Conservation (phyloP, 2,888 invertebrate species). For the Gibbula magus region DNA sequence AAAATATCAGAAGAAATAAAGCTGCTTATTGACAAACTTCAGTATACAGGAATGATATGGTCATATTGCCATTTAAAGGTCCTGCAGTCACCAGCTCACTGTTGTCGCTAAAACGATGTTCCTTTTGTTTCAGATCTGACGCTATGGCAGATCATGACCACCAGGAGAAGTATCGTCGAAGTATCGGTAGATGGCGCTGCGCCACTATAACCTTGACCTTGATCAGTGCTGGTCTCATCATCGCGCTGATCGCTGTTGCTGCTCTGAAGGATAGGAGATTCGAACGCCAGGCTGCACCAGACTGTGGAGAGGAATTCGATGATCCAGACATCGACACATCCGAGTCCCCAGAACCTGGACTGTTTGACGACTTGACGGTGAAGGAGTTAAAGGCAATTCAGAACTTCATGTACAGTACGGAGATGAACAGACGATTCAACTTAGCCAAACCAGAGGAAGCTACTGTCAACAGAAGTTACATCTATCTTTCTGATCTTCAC, state of each 20-base stretch:
- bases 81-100: too few species aligned
- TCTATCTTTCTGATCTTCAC: slow-evolving; percentile 40
- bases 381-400: slow-evolving; percentile 37
- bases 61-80: too few species aligned
- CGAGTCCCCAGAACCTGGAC: slow-evolving; percentile 36
- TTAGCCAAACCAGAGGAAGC: slow-evolving; percentile 28
- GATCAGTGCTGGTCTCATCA: slow-evolving; percentile 41
- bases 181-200: slow-evolving; percentile 38
- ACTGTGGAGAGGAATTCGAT: slow-evolving; percentile 11
- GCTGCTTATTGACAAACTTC: too few species aligned
- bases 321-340: slow-evolving; percentile 30
- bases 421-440: slow-evolving; percentile 33
- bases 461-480: slow-evolving; percentile 35
- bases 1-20: too few species aligned
- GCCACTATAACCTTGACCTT: slow-evolving; percentile 37
- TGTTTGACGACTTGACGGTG: slow-evolving; percentile 44
- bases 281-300: not conserved
- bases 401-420: slow-evolving; percentile 27
- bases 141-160: not conserved
- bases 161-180: slow-evolving; percentile 31
- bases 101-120: too few species aligned
- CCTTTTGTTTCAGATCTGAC: not conserved
- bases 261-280: slow-evolving; percentile 26
- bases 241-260: slow-evolving; percentile 31
- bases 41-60: too few species aligned